Evolutionary conservation across 2,888 invertebrate species (phyloP), one percentile per base, ranked within the genome.

Genomic region (Lottia scabra): DNA sequence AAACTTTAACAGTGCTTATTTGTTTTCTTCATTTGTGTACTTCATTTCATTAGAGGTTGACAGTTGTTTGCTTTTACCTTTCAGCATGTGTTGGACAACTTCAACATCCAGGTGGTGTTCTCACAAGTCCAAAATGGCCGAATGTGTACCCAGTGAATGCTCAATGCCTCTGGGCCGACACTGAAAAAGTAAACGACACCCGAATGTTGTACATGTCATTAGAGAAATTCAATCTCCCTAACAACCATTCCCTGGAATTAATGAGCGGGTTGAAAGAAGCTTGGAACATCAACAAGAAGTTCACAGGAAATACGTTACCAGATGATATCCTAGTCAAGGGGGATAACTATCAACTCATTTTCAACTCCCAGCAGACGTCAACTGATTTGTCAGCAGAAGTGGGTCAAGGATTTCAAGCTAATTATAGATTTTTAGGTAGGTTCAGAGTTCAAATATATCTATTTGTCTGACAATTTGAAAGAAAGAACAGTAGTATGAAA

Each of bases 141-240:
- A 85, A 90, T 23, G 85, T 89, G n/a, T 93, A 94, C 86, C 91
- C 92, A 0, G 92, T 85, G 81, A 92, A 76, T 90, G 78, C 86
- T 0, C 80, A 84, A 15, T 97, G 96, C 86, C 92, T 93, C 78
- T 97, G 96, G 96, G 87, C 93, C 19, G 93, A 44, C 10, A 23
- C 46, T 27, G 44, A 48, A 15, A 38, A n/a, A 2, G 23, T 38
- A 13, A 56, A 3, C 19, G 23, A 65, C 15, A 70, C 48, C 62
- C 23, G 44, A 43, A 69, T 70, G 8, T 56, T 77, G 13, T 71
- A 67, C 65, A 63, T 77, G 65, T 56, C 70, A 27, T 73, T 75
- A 67, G 26, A 43, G 1, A 45, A 67, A 26, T 65, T 77, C 38
- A 63, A 66, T 19, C 65, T 77, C 48, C 73, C 72, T 27, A 48